These are phyloP conservation scores for Grantiella picta DNA, from an alignment of 2,113 vertebrate genomes.

Conservation along the genomic window DNA sequence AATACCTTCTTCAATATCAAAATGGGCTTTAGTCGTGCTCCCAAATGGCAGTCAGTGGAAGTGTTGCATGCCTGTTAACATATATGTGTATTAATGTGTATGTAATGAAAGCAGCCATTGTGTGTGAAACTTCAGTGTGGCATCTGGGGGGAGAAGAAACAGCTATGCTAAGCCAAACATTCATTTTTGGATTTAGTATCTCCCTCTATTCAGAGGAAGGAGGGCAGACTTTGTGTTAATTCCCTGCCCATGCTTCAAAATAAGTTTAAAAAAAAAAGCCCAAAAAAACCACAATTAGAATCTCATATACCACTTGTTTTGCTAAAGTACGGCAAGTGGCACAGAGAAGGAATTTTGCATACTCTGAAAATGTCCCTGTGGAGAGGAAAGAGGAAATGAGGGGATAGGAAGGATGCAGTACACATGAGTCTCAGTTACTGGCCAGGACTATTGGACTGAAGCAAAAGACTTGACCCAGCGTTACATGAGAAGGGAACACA, in stretches of 20 bases:
- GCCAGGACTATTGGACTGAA: background rate
- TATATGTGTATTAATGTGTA: background rate
- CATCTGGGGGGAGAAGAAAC: background rate
- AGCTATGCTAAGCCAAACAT: background rate
- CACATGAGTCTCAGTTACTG: accelerated
- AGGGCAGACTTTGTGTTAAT: background rate
- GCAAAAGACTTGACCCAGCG: background rate
- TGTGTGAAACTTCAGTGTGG: accelerated
- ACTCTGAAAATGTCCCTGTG: background rate
- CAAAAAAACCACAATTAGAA: background rate
- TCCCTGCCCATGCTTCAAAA: background rate
- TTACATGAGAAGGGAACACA: background rate
- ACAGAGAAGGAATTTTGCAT: background rate
- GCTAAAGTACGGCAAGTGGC: background rate
- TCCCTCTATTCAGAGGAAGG: background rate
- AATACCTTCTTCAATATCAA: background rate
- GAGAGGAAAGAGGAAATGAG: background rate
- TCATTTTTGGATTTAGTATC: background rate
- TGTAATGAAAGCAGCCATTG: background rate
- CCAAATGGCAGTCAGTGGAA: background rate
- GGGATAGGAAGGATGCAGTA: background rate
- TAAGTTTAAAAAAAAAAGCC: background rate
- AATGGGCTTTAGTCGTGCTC: background rate
- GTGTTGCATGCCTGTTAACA: background rate
- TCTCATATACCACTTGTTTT: background rate